Percentiles rank a stretch among this genome's conserved stretches.
Evolutionary conservation across 1,140 invertebrate species (phyloP).

Genomic region (Plodia interpunctella): DNA sequence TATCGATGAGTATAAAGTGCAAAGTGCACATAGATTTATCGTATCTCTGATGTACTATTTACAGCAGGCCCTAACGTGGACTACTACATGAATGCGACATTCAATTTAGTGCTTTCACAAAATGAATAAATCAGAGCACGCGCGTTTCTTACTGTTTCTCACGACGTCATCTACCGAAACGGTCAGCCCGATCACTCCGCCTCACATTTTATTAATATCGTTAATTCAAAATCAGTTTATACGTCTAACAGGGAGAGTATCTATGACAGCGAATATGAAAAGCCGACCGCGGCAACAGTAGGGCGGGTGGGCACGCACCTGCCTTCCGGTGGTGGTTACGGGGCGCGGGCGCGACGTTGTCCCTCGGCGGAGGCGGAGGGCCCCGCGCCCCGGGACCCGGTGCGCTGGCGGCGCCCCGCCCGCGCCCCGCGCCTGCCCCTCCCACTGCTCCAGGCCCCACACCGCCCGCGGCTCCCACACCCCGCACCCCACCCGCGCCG

Average conservation of each 20-base stretch:
- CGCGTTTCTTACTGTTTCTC: conserved; percentile 7
- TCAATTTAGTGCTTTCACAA: neutral
- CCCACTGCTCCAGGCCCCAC: conserved; percentile 82
- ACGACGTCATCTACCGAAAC: conserved; percentile 5
- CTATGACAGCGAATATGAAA: conserved; percentile 63
- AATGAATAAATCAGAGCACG: neutral
- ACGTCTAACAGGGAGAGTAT: conserved; percentile 59
- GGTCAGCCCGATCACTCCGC: conserved; percentile 4
- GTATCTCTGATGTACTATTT: conserved; percentile 9
- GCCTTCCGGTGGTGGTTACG: conserved; percentile 65
- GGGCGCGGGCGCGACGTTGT: conserved; percentile 75
- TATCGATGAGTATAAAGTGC: neutral
- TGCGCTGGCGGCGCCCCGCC: conserved; percentile 60
- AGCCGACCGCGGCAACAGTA: conserved; percentile 36
- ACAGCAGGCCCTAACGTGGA: neutral
- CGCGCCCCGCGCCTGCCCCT: conserved; percentile 80
- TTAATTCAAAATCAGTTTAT: conserved; percentile 12
- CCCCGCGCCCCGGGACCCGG: conserved; percentile 86
- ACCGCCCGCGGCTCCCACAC: conserved; percentile 81
- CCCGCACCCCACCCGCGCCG: conserved; percentile 44
- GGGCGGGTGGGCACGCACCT: conserved; percentile 37
- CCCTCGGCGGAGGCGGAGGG: conserved; percentile 88
- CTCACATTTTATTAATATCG: conserved; percentile 6
- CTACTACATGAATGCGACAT: neutral
- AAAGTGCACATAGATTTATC: neutral